These are phyloP conservation scores for Yponomeuta evonymella DNA, from an alignment of 2,888 invertebrate genomes.

Conservation along the genomic window DNA sequence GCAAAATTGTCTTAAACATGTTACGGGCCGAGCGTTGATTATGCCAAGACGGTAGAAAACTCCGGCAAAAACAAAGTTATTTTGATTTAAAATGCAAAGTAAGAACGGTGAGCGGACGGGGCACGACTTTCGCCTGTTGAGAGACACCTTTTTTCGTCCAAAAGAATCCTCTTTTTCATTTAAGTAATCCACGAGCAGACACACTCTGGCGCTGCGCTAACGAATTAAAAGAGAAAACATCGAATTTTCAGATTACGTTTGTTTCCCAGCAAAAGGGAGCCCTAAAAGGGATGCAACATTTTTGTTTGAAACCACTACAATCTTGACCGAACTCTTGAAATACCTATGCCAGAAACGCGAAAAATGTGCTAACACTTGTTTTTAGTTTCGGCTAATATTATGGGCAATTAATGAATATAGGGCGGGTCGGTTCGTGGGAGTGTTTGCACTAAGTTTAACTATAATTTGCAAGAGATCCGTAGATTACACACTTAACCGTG, in stretches of 20 bases:
- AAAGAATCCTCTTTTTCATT: constrained; percentile 51
- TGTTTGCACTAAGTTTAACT: constrained; percentile 63
- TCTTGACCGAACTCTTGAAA: neutral
- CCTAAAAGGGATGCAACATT: neutral
- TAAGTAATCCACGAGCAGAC: constrained; percentile 51
- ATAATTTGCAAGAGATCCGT: constrained; percentile 64
- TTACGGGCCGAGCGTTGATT: constrained; percentile 56
- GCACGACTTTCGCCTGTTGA: constrained; percentile 32
- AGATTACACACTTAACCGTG: constrained; percentile 62
- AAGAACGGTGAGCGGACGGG: constrained; percentile 43
- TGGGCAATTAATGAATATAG: constrained; percentile 15
- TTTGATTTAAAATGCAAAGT: constrained; percentile 69
- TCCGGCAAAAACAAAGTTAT: constrained; percentile 66
- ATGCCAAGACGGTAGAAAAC: constrained; percentile 61
- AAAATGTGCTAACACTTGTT: neutral
- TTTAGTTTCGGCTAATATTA: neutral
- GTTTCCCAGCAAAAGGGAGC: neutral
- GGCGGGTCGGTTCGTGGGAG: constrained; percentile 28
- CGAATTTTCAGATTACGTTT: constrained; percentile 24
- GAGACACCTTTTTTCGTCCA: constrained; percentile 38
- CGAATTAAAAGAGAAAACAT: constrained; percentile 38
- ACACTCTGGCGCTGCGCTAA: constrained; percentile 35
- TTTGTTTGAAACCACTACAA: neutral
- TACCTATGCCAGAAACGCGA: neutral
- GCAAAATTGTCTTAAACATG: constrained; percentile 66